Evolutionary conservation across 2,797 vertebrate species (phyloP).

Genomic region (Mus minutoides): DNA sequence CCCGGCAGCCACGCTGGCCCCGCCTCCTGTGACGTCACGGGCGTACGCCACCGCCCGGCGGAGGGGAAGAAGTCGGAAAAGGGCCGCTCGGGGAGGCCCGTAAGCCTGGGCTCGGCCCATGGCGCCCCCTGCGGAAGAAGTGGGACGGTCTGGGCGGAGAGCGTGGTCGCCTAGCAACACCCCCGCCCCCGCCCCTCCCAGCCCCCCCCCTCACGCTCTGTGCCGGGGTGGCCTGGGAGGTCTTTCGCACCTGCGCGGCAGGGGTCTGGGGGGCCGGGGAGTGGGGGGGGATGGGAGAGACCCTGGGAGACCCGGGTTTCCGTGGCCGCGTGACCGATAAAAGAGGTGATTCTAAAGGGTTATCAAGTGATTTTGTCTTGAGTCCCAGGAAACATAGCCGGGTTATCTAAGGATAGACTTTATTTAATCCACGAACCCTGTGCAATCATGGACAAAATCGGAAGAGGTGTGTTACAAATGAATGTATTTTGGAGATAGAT

Average conservation of each 20-base stretch:
- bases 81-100: not conserved
- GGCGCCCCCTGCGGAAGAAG: slow-evolving; percentile 54
- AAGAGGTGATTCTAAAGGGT: slow-evolving; percentile 33
- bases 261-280: not conserved
- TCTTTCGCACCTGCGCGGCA: slow-evolving; percentile 74
- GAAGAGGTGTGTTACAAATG: not conserved
- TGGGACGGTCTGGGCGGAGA: slow-evolving; percentile 75
- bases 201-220: not conserved
- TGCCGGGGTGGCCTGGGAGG: slow-evolving; percentile 13
- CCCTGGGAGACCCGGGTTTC: not conserved
- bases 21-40: slow-evolving; percentile 83
- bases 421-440: not conserved
- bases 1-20: slow-evolving; percentile 77
- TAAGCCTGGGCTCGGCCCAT: not conserved
- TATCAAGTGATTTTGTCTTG: not conserved
- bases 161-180: slow-evolving; percentile 75
- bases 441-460: not conserved
- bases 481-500: slow-evolving; percentile 1
- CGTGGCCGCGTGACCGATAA: not conserved
- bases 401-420: not conserved
- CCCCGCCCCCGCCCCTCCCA: slow-evolving; percentile 40
- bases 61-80: slow-evolving; percentile 61
- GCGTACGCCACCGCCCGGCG: slow-evolving; percentile 37
- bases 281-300: not conserved
- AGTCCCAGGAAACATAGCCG: not conserved